These are phyloP conservation scores for Myocastor coypus DNA, from an alignment of 2,113 vertebrate genomes.

Conservation along the genomic window DNA sequence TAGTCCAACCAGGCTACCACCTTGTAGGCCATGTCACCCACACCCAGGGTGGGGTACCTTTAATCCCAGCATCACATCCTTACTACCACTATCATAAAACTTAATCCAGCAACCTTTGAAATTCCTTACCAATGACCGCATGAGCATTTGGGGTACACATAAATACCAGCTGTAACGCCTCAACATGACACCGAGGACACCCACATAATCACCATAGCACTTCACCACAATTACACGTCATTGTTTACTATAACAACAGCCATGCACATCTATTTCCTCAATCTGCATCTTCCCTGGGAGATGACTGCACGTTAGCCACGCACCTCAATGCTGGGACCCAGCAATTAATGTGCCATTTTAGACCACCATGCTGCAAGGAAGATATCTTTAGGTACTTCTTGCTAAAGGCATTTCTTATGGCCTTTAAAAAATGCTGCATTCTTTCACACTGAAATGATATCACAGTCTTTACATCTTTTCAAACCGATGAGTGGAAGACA, in stretches of 20 bases:
- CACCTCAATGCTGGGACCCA: background rate
- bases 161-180: background rate
- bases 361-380: background rate
- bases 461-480: background rate
- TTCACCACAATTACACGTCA: background rate
- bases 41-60: background rate
- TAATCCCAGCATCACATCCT: background rate
- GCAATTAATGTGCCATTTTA: background rate
- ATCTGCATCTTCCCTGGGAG: background rate
- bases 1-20: background rate
- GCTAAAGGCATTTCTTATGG: slow-evolving; percentile 9
- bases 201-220: background rate
- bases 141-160: background rate
- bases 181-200: background rate
- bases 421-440: background rate
- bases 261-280: background rate
- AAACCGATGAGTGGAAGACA: background rate
- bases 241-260: background rate
- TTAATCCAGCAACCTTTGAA: background rate
- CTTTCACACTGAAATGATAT: background rate
- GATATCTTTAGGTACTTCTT: background rate
- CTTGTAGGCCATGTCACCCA: background rate
- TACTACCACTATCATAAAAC: background rate
- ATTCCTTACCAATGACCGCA: background rate
- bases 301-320: background rate